These are phyloP conservation scores for Triops cancriformis DNA, from an alignment of 1,140 invertebrate species.

Conservation along the genomic window DNA sequence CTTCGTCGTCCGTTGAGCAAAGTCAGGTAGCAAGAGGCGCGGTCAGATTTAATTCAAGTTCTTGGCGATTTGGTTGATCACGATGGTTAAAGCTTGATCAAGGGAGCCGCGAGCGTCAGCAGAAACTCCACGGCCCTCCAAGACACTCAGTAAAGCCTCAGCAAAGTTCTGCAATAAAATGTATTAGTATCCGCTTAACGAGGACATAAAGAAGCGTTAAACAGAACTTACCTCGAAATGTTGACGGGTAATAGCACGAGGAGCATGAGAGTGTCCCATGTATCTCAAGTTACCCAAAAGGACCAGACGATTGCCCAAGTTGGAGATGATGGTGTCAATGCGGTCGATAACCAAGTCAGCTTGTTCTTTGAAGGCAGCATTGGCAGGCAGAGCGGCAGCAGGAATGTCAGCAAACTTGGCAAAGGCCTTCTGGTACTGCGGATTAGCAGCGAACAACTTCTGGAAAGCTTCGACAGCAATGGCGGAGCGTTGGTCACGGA, in stretches of 20 bases:
- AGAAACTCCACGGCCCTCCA: too few relatives aligned
- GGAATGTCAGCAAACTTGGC: constrained; percentile 48
- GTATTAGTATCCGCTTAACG: too few relatives aligned
- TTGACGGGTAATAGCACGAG: background rate
- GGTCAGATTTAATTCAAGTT: too few relatives aligned
- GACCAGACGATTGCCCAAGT: background rate
- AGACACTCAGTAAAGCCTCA: too few relatives aligned
- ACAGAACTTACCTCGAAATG: constrained; percentile 39
- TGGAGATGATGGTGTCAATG: background rate
- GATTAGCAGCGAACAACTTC: constrained; percentile 48
- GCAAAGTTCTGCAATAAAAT: too few relatives aligned
- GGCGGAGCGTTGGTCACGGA: background rate
- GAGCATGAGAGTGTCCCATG: background rate
- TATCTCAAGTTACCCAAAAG: constrained; percentile 18
- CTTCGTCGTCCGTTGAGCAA: too few relatives aligned
- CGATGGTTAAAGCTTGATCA: too few relatives aligned
- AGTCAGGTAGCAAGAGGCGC: too few relatives aligned
- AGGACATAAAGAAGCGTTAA: too few relatives aligned
- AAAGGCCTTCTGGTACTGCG: constrained; percentile 52
- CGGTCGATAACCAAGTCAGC: constrained; percentile 34
- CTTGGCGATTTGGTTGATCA: too few relatives aligned
- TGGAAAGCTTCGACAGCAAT: background rate
- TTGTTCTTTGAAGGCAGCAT: constrained; percentile 58
- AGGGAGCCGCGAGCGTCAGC: too few relatives aligned
- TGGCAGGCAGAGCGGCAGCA: constrained; percentile 45